These are phyloP conservation scores for Chaetogeoica ovagalla DNA, from an alignment of 2,888 invertebrate genomes.

Conservation along the genomic window DNA sequence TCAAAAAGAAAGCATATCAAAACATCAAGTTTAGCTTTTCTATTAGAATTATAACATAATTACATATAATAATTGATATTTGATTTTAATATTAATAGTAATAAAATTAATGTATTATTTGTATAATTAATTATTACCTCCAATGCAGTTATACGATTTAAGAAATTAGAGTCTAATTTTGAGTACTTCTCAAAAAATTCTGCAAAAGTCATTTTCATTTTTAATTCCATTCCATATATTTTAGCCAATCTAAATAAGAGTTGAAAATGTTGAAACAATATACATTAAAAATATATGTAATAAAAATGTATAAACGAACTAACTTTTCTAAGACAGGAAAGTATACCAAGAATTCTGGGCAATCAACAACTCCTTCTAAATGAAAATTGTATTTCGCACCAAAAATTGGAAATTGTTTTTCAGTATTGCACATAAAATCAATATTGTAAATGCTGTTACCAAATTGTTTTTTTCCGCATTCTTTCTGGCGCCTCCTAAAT, in stretches of 20 bases:
- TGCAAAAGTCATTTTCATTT: slow-evolving; percentile 67
- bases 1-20: no score
- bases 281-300: neutral
- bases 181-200: slow-evolving; percentile 75
- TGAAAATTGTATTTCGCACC: slow-evolving; percentile 96
- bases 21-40: no score
- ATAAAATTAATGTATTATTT: neutral
- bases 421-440: slow-evolving; percentile 69
- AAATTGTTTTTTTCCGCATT: slow-evolving; percentile 66
- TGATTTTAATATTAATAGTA: no score
- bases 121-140: slow-evolving; percentile 61
- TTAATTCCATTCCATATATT: slow-evolving; percentile 62
- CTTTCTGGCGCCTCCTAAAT: slow-evolving; percentile 64
- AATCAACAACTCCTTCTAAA: slow-evolving; percentile 94
- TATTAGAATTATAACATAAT: no score
- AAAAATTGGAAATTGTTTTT: slow-evolving; percentile 75
- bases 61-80: no score
- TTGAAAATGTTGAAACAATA: neutral
- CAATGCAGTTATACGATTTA: slow-evolving; percentile 78
- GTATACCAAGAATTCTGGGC: slow-evolving; percentile 97
- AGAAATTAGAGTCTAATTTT: slow-evolving; percentile 63
- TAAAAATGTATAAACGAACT: slow-evolving; percentile 15
- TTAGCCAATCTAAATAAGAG: slow-evolving; percentile 61
- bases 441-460: slow-evolving; percentile 81
- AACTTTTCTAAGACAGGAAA: slow-evolving; percentile 76